Conservation (phyloP, 2,113 vertebrate species). For the Calidris pugnax region DNA sequence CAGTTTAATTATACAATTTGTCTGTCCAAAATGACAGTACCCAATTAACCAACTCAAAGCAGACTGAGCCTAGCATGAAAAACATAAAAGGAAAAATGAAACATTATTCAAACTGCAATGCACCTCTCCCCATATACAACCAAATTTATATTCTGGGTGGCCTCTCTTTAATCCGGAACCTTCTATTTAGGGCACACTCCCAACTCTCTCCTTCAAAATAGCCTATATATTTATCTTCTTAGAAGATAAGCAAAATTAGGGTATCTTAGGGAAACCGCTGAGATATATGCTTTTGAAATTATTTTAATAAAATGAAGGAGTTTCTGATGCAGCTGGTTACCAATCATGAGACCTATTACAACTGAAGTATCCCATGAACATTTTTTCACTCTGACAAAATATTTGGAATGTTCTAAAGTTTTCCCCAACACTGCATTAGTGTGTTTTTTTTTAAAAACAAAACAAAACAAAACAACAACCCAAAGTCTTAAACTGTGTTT, state of each 20-base stretch:
- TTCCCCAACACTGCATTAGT: neutral
- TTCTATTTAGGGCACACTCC: neutral
- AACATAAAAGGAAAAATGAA: neutral
- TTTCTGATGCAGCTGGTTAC: neutral
- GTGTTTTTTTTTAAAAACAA: neutral
- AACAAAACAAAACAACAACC: too few species aligned
- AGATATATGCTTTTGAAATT: neutral
- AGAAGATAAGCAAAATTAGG: too few species aligned
- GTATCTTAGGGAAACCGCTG: neutral
- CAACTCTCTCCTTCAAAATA: neutral
- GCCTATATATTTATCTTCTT: too few species aligned
- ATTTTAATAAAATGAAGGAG: neutral
- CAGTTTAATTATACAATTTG: neutral
- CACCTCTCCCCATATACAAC: neutral
- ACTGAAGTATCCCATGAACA: neutral
- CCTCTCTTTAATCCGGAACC: neutral
- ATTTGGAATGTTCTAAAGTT: neutral
- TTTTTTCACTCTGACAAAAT: neutral
- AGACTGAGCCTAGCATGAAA: neutral
- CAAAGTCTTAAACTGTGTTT: neutral
- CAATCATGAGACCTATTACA: neutral
- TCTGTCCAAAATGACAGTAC: neutral
- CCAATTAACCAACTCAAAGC: neutral
- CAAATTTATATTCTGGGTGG: neutral
- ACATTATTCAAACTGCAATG: neutral